Percentiles rank a stretch among this genome's conserved stretches.
Conservation (phyloP, 2,888 invertebrate species). For the Cryptus viduatorius region DNA sequence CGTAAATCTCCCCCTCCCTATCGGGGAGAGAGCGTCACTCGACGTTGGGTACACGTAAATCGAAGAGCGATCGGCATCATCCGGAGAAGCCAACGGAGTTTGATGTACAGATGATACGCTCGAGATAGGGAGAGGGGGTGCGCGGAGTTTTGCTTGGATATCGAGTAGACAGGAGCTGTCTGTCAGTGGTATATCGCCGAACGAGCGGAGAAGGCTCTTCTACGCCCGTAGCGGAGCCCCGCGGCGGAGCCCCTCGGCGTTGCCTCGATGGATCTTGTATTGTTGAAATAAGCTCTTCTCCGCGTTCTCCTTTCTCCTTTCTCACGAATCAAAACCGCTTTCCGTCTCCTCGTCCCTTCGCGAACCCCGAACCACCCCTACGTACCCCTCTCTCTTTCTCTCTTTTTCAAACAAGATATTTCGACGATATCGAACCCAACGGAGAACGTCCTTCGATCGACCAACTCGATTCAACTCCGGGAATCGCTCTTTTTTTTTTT, state of each 20-base stretch:
- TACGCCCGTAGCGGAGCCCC: conserved; percentile 54
- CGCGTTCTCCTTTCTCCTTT: conserved; percentile 62
- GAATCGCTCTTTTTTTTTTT: conserved; percentile 78
- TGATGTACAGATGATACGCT: conserved; percentile 46
- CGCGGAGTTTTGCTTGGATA: conserved; percentile 76
- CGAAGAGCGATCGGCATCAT: conserved; percentile 61
- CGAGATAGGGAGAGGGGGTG: conserved; percentile 43
- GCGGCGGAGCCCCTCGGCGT: conserved; percentile 68
- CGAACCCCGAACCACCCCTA: background rate
- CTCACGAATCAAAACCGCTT: conserved; percentile 53
- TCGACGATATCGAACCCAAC: conserved; percentile 77
- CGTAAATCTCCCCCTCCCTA: too few relatives aligned
- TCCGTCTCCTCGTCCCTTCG: conserved; percentile 22
- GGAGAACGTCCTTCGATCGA: conserved; percentile 74
- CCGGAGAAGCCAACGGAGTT: conserved; percentile 43
- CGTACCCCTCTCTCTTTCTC: conserved; percentile 31
- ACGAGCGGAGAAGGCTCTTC: conserved; percentile 48
- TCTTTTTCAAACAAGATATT: conserved; percentile 73
- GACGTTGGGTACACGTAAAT: conserved; percentile 38
- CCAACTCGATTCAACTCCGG: conserved; percentile 75
- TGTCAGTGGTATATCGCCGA: conserved; percentile 63
- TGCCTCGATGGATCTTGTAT: conserved; percentile 77
- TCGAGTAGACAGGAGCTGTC: conserved; percentile 81
- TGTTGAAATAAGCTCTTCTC: conserved; percentile 79
- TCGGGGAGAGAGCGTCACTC: background rate